Evolutionary conservation across 2,888 invertebrate genomes (phyloP).

Genomic region (Mantis religiosa): DNA sequence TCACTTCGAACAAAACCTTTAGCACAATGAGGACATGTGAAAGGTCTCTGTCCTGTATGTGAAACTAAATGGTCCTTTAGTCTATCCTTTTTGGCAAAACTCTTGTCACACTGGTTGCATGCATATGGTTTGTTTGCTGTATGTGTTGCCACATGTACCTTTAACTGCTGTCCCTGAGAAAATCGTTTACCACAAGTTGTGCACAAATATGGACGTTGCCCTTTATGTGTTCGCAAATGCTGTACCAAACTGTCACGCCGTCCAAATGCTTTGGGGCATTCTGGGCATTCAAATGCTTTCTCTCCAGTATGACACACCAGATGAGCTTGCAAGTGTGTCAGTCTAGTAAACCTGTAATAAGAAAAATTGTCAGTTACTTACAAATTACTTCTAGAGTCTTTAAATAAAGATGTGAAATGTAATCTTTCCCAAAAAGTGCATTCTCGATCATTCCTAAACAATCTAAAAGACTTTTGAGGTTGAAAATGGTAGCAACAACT

Average conservation of each 20-base stretch:
- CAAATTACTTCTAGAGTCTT: no score
- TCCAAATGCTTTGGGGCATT: not conserved
- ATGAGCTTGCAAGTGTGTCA: not conserved
- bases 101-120: not conserved
- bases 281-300: not conserved
- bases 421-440: no score
- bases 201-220: not conserved
- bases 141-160: slow-evolving; percentile 3
- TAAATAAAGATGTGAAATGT: no score
- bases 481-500: no score
- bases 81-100: not conserved
- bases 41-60: not conserved
- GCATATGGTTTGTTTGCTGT: not conserved
- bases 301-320: slow-evolving; percentile 7
- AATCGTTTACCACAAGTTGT: slow-evolving; percentile 5
- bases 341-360: not conserved
- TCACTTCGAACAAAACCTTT: slow-evolving; percentile 5
- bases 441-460: no score
- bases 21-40: not conserved
- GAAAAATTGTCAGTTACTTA: not conserved
- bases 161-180: not conserved
- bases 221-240: not conserved
- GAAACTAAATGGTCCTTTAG: not conserved
- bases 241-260: not conserved
- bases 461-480: no score